These are phyloP conservation scores for Hypomecis atomaria DNA, from an alignment of 2,888 invertebrate species.

Conservation along the genomic window DNA sequence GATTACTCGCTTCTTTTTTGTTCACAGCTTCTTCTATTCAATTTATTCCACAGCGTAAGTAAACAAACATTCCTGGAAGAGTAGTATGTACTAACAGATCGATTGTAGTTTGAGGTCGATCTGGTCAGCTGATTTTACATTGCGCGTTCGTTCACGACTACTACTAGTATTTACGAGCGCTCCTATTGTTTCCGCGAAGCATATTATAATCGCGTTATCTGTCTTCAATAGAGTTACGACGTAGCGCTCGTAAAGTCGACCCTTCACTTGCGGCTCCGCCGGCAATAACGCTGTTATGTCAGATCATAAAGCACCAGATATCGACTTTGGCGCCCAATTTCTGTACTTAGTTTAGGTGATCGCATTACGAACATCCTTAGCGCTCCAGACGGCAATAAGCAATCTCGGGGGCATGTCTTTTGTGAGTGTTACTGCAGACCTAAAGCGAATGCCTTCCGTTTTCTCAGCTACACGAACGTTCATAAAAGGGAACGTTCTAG, in stretches of 20 bases:
- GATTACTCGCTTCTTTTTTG: not conserved
- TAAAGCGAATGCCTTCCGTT: conserved; percentile 24
- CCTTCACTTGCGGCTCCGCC: conserved; percentile 34
- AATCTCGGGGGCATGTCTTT: conserved; percentile 35
- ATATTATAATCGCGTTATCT: conserved; percentile 34
- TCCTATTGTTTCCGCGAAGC: conserved; percentile 28
- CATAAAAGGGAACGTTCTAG: conserved; percentile 32
- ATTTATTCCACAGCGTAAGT: conserved; percentile 1
- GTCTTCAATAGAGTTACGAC: conserved; percentile 41
- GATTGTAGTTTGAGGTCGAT: not conserved
- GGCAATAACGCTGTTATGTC: conserved; percentile 37
- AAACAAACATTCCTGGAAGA: not conserved
- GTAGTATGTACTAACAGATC: not conserved
- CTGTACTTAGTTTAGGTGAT: conserved; percentile 26
- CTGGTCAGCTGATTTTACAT: conserved; percentile 9
- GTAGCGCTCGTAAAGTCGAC: conserved; percentile 39
- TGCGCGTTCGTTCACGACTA: conserved; percentile 5
- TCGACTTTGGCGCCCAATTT: conserved; percentile 32
- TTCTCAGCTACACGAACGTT: conserved; percentile 18
- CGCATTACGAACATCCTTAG: conserved; percentile 11
- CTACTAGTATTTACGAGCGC: conserved; percentile 17
- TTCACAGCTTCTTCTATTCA: conserved; percentile 1
- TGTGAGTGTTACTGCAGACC: conserved; percentile 36
- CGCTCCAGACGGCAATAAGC: conserved; percentile 13
- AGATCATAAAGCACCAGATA: conserved; percentile 37